phyloP scores from a whole-genome alignment of 2,888 invertebrate genomes.

The Helicoverpa assulta region DNA sequence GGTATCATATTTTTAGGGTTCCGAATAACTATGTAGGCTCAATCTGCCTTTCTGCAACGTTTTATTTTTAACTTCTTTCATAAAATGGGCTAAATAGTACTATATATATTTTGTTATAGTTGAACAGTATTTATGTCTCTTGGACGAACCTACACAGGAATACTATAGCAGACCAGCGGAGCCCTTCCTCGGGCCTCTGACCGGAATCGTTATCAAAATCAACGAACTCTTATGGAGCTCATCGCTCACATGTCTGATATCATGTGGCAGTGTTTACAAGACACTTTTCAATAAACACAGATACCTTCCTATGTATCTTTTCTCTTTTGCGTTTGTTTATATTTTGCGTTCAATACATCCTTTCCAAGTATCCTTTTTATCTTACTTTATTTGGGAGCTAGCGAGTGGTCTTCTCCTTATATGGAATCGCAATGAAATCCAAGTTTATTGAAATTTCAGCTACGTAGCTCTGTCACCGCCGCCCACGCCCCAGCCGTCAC shows the following conservation, averaged over 20 bases:
- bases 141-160: constrained; percentile 14
- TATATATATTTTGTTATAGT: constrained; percentile 36
- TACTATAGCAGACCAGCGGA: constrained; percentile 33
- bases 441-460: constrained; percentile 76
- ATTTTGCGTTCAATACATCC: constrained; percentile 43
- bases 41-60: too few relatives aligned
- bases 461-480: constrained; percentile 73
- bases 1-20: constrained; percentile 45
- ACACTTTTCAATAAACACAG: constrained; percentile 67
- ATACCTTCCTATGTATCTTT: constrained; percentile 48
- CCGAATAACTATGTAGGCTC: too few relatives aligned
- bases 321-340: constrained; percentile 50
- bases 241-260: constrained; percentile 68
- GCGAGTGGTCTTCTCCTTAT: constrained; percentile 62
- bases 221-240: constrained; percentile 62
- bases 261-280: constrained; percentile 66
- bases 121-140: constrained; percentile 22
- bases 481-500: constrained; percentile 69
- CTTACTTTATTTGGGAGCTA: constrained; percentile 49
- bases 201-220: constrained; percentile 68
- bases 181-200: constrained; percentile 61
- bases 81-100: too few relatives aligned
- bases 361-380: constrained; percentile 48
- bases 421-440: constrained; percentile 63
- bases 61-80: too few relatives aligned